Evolutionary conservation across 1,140 invertebrate genomes (phyloP).

Genomic region (Oncopodura yosiiana): DNA sequence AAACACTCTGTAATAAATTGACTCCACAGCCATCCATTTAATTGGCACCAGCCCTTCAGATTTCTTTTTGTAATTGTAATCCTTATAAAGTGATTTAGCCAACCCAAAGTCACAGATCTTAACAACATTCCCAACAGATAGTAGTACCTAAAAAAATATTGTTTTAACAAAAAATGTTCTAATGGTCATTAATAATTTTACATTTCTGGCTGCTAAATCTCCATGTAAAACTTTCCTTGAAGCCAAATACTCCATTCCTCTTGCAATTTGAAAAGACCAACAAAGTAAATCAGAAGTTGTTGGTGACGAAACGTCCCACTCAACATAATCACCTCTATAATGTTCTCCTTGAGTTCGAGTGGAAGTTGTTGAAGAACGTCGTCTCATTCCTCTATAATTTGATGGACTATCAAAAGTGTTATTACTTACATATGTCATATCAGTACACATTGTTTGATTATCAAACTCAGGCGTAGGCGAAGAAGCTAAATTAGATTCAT

Average conservation of each 20-base stretch:
- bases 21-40: conserved; percentile 48
- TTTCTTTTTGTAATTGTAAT: conserved; percentile 85
- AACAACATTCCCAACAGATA: conserved; percentile 75
- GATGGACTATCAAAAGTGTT: too few relatives aligned
- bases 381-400: conserved; percentile 1
- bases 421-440: conserved; percentile 27
- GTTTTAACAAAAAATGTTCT: neutral
- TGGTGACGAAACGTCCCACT: conserved; percentile 46
- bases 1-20: conserved; percentile 40
- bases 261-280: conserved; percentile 86
- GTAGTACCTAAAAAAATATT: conserved; percentile 47
- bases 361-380: conserved; percentile 10
- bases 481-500: too few relatives aligned
- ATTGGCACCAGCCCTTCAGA: conserved; percentile 51
- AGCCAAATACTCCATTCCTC: conserved; percentile 92
- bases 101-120: conserved; percentile 98
- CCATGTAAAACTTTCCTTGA: conserved; percentile 78
- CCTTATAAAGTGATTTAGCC: conserved; percentile 83
- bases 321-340: conserved; percentile 28
- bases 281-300: conserved; percentile 74
- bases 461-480: conserved; percentile 17
- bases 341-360: too few relatives aligned
- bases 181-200: too few relatives aligned
- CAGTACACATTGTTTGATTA: conserved; percentile 22
- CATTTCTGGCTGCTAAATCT: conserved; percentile 93